Evolutionary conservation across 2,797 vertebrate genomes (phyloP), one percentile per base, ranked within the genome.

Genomic region (Philypnodon macrostomus): DNA sequence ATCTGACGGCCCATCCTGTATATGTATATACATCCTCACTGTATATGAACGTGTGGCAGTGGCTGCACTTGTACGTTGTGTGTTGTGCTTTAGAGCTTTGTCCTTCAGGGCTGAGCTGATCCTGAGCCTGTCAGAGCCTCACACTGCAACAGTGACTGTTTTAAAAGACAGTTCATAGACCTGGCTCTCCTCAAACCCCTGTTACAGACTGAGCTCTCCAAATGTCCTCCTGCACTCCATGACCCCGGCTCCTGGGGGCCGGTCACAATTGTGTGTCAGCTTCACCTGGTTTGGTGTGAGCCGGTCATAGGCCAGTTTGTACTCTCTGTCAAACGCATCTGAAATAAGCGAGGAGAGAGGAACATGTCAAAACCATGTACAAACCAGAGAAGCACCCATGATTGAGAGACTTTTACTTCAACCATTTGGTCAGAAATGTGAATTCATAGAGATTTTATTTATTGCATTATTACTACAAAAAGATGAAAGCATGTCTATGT

Each of bases 301-400:
- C 18, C 95, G 95, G 34, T 98, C 94, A 0, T 98, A 98, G 2
- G 96, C 96, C 85, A 90, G 87, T 84, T 96, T 98, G 83, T 99
- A 99, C 74, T 98, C 96, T 12, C 95, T 92, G 78, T 99, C 97
- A 63, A 99, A 98, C 38, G 91, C 94, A 90, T 96, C 97, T 99
- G 88, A 35, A 83, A 55, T 7, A 45, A 75, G 1, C 42, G 5
- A 30, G 31, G 4, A 7, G 29, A 4, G 1, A 5, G 3, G 11
- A 5, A 3, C 5, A 23, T 5, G 2, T 3, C n/a, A n/a, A n/a
- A n/a, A n/a, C n/a, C n/a, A n/a, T n/a, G n/a, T n/a, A n/a, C n/a
- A n/a, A n/a, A n/a, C n/a, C n/a, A n/a, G n/a, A n/a, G n/a, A n/a
- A n/a, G n/a, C n/a, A n/a, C n/a, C n/a, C n/a, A n/a, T n/a, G n/a